Evolutionary conservation across 2,888 invertebrate genomes (phyloP).

Genomic region (Celastrina argiolus): DNA sequence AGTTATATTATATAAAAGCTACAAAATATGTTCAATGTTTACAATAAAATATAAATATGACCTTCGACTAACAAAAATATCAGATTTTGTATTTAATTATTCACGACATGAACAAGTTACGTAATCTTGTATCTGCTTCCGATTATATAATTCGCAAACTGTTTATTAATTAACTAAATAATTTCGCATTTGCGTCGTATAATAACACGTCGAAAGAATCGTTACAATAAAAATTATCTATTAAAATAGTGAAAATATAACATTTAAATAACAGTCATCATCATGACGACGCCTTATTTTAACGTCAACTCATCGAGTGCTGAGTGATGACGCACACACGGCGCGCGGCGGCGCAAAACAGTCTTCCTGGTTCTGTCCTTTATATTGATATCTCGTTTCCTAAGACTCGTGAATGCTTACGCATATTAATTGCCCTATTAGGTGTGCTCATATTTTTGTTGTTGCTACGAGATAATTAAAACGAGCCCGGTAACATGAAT

Average conservation of each 20-base stretch:
- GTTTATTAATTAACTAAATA: background rate
- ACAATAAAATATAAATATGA: background rate
- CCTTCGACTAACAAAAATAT: background rate
- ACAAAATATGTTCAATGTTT: background rate
- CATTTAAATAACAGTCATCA: background rate
- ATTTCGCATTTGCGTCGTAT: background rate
- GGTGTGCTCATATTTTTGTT: background rate
- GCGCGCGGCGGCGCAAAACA: background rate
- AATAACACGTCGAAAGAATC: background rate
- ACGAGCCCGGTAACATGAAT: background rate
- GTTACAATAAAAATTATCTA: slow-evolving; percentile 14
- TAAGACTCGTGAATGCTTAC: background rate
- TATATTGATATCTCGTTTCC: background rate
- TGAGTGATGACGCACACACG: background rate
- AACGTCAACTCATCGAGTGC: background rate
- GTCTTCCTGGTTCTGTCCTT: background rate
- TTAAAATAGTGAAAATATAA: background rate
- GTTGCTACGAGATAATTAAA: background rate
- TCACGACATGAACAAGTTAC: background rate
- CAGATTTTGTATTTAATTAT: background rate
- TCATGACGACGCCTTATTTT: background rate
- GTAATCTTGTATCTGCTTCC: background rate
- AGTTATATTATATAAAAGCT: slow-evolving; percentile 15
- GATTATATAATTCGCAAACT: background rate
- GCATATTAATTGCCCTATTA: background rate